A percentile compares a stretch with the other conserved stretches of the same genome.
phyloP scores from a whole-genome alignment of 2,888 invertebrate genomes.

The Buathra laborator region DNA sequence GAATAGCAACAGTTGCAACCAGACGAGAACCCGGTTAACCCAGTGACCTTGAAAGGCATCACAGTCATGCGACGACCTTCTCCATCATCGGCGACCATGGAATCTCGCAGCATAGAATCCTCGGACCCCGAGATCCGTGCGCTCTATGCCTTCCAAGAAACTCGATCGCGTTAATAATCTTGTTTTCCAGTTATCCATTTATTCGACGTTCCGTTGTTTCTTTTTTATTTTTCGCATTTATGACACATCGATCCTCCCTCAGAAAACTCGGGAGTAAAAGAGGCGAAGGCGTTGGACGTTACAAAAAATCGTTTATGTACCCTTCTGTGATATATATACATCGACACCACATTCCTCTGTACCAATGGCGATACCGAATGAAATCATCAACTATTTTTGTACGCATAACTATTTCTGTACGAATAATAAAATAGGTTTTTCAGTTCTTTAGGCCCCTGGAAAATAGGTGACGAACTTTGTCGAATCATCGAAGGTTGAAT shows the following conservation, averaged over 20 bases:
- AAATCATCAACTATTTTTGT: too few relatives aligned
- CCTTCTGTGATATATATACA: too few relatives aligned
- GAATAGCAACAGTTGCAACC: neutral
- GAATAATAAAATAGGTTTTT: too few relatives aligned
- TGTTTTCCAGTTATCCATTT: conserved; percentile 51
- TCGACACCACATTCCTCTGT: too few relatives aligned
- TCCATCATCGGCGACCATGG: conserved; percentile 61
- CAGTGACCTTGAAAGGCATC: conserved; percentile 46
- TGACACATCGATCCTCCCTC: conserved; percentile 20
- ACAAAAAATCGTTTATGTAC: too few relatives aligned
- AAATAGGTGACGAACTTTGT: too few relatives aligned
- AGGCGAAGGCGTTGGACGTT: neutral
- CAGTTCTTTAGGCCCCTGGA: too few relatives aligned
- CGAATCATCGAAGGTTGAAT: too few relatives aligned
- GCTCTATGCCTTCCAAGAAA: conserved; percentile 50
- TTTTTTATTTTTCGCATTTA: neutral
- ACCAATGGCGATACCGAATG: too few relatives aligned
- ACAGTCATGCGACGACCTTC: conserved; percentile 54
- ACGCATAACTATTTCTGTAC: too few relatives aligned
- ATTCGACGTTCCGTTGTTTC: conserved; percentile 41
- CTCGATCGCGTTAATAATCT: conserved; percentile 56
- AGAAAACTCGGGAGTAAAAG: neutral
- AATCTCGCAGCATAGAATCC: conserved; percentile 28
- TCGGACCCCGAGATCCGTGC: conserved; percentile 5
- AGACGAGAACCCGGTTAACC: conserved; percentile 44